Evolutionary conservation across 1,140 invertebrate species (phyloP).

Genomic region (Drosophila albomicans): DNA sequence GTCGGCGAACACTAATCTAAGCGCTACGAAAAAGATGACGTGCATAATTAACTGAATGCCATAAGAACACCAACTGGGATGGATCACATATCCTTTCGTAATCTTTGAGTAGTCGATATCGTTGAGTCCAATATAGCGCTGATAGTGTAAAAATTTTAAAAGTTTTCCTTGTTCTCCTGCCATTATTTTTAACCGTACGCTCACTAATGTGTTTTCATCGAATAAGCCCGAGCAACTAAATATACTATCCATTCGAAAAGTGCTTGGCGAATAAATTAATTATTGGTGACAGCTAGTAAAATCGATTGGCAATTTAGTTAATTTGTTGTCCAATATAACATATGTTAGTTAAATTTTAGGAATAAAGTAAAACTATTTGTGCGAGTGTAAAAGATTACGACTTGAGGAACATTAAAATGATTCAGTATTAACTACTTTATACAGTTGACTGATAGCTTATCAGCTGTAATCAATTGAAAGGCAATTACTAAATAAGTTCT

Average conservation of each 20-base stretch:
- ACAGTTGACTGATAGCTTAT: conserved; percentile 9
- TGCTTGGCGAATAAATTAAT: neutral
- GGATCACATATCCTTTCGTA: conserved; percentile 3
- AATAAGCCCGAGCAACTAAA: conserved; percentile 6
- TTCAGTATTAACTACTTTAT: conserved; percentile 2
- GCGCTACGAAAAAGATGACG: neutral
- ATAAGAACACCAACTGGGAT: conserved; percentile 6
- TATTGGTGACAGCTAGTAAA: neutral
- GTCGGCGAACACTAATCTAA: neutral
- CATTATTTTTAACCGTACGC: neutral
- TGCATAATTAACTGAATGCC: neutral
- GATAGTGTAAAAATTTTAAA: conserved; percentile 20
- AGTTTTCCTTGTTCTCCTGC: neutral
- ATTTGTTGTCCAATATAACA: neutral
- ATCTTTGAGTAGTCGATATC: conserved; percentile 26
- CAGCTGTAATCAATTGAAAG: neutral
- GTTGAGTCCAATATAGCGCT: conserved; percentile 32
- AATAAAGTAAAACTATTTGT: neutral
- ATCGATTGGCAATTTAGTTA: neutral
- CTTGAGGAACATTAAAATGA: conserved; percentile 2
- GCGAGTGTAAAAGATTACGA: too few relatives aligned
- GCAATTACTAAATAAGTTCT: conserved; percentile 1
- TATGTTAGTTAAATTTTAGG: too few relatives aligned
- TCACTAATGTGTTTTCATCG: neutral
- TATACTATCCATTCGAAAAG: neutral